Evolutionary conservation across 2,113 vertebrate genomes (phyloP), one percentile per base, ranked within the genome.

Genomic region (Panthera uncia): DNA sequence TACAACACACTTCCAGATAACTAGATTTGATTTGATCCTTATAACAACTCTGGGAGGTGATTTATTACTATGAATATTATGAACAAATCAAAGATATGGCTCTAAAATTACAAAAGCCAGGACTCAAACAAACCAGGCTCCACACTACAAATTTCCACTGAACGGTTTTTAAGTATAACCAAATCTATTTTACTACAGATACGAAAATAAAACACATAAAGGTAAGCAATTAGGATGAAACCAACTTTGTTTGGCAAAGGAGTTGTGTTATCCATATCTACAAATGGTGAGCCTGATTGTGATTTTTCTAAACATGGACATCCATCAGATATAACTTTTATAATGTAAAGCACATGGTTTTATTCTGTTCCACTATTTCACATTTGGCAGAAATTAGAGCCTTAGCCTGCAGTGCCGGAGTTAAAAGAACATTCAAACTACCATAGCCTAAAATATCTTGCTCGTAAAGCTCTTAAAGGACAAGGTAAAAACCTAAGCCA

Each of bases 301-400:
- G 98, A 96, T 92, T 98, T 99, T 99, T 98, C 98, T 98, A 98
- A 95, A 98, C 98, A 99, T 50, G 98, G 98, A 99, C 98, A 98
- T 98, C 98, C 95, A 93, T 95, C 98, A 97, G 97, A 98, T 97
- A 98, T 90, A 98, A 98, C 97, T 97, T 93, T 97, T 63, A 92
- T 99, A 99, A 99, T 96, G 96, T 97, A 98, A 99, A 99, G 98
- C 99, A 99, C 98, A 99, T 99, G 99, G 66, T 98, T 99, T 98
- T 98, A 98, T 98, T 97, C 98, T 98, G 97, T 98, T 98, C 98
- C 97, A 95, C 98, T 98, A 97, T 98, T 99, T 98, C 98, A 97
- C 98, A 98, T 98, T 98, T 99, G 98, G 99, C 98, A 99, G 94
- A 98, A 87, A 97, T 61, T 41, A 92, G 98, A 97, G 96, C 94